Evolutionary conservation across 2,888 invertebrate genomes (phyloP).

Genomic region (Parnassius mnemosyne): DNA sequence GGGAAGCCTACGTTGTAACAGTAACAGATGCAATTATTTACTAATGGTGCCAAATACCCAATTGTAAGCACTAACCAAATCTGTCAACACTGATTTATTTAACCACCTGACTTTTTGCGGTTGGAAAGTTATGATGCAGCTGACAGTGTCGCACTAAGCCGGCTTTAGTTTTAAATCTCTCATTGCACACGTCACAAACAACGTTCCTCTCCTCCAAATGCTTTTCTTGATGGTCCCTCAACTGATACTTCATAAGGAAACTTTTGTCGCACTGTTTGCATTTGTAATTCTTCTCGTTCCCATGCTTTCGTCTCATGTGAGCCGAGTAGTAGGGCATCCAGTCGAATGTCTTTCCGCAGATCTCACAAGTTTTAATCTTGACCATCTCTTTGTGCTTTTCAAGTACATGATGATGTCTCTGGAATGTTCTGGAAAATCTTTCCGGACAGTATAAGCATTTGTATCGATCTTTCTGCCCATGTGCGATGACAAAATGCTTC

Average conservation of each 20-base stretch:
- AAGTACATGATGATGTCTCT: constrained; percentile 46
- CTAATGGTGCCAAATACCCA: no score
- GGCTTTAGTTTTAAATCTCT: constrained; percentile 37
- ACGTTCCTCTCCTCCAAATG: constrained; percentile 36
- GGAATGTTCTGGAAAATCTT: constrained; percentile 38
- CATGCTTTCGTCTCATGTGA: constrained; percentile 60
- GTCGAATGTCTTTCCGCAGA: constrained; percentile 61
- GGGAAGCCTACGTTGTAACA: no score
- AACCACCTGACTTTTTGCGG: not conserved
- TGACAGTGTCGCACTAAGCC: constrained; percentile 40
- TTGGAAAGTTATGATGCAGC: constrained; percentile 30
- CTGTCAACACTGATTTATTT: not conserved
- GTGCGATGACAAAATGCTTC: constrained; percentile 49
- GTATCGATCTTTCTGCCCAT: constrained; percentile 37
- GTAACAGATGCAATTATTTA: no score
- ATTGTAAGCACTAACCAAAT: no score
- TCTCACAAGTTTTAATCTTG: constrained; percentile 47
- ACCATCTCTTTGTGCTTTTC: constrained; percentile 47
- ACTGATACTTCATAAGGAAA: constrained; percentile 25
- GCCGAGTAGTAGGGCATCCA: constrained; percentile 61
- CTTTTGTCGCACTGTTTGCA: no score
- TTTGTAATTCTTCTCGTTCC: constrained; percentile 44
- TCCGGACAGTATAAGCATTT: constrained; percentile 53
- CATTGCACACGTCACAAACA: constrained; percentile 42
- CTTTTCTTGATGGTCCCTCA: constrained; percentile 39